phyloP scores from a whole-genome alignment of 2,888 invertebrate genomes.

The Amphiduros pacificus region DNA sequence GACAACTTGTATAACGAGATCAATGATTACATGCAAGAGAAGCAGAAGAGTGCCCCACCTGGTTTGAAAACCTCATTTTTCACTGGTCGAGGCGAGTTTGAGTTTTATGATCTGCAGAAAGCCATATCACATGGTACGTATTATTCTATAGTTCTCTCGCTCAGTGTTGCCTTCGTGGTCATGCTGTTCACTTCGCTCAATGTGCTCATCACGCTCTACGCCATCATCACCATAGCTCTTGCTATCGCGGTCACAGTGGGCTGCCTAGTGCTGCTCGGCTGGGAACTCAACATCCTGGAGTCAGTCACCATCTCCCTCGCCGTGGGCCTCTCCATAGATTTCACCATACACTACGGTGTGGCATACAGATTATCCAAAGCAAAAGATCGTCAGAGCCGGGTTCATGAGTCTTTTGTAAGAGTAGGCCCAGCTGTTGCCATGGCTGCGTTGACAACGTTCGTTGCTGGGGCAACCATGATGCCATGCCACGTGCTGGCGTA shows the following conservation, averaged over 20 bases:
- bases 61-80: conserved; percentile 72
- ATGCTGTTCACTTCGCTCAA: conserved; percentile 82
- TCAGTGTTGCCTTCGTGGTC: conserved; percentile 74
- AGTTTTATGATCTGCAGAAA: conserved; percentile 84
- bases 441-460: conserved; percentile 82
- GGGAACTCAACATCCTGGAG: conserved; percentile 89
- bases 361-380: conserved; percentile 65
- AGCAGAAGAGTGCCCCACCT: conserved; percentile 71
- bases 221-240: conserved; percentile 79
- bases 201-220: conserved; percentile 78
- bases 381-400: conserved; percentile 4
- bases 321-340: conserved; percentile 88
- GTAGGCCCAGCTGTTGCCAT: conserved; percentile 83
- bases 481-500: conserved; percentile 84
- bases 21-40: conserved; percentile 75
- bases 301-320: conserved; percentile 87
- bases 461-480: conserved; percentile 83
- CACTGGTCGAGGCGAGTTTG: conserved; percentile 62
- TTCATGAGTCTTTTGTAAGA: conserved; percentile 25
- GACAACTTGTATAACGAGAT: conserved; percentile 73
- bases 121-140: conserved; percentile 81
- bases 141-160: conserved; percentile 77
- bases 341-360: conserved; percentile 85
- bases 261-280: conserved; percentile 65
- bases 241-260: conserved; percentile 82